Percentiles rank a stretch among this genome's conserved stretches.
Evolutionary conservation across 2,888 invertebrate species (phyloP).

Genomic region (Troilus luridus): DNA sequence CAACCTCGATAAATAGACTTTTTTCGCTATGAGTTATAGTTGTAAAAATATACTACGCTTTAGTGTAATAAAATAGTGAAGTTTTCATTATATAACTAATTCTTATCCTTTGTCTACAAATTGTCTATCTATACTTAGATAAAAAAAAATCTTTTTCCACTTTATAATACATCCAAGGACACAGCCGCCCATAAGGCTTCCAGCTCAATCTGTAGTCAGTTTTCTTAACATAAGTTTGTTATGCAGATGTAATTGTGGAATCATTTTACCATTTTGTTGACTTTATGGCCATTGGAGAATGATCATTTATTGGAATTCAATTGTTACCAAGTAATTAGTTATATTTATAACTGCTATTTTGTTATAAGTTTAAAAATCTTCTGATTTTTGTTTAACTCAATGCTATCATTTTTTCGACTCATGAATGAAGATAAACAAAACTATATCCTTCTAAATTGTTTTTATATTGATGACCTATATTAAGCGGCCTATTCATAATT

Average conservation of each 20-base stretch:
- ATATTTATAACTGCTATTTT: background rate
- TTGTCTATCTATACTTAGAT: background rate
- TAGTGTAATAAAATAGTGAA: no score
- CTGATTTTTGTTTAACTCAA: background rate
- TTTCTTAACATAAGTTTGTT: background rate
- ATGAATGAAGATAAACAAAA: background rate
- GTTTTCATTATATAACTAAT: background rate
- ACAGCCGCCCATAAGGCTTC: background rate
- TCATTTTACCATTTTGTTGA: background rate
- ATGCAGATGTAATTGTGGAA: background rate
- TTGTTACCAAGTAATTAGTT: background rate
- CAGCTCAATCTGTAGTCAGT: background rate
- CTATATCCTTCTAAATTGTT: background rate
- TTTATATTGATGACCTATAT: slow-evolving; percentile 21
- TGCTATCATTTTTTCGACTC: background rate
- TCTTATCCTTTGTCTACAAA: background rate
- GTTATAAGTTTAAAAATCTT: background rate
- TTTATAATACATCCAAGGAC: slow-evolving; percentile 7
- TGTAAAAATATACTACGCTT: no score
- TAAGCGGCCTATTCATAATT: background rate
- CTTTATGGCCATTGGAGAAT: no score
- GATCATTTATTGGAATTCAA: background rate
- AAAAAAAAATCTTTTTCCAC: background rate
- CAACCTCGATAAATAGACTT: no score
- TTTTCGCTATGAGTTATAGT: no score